Base-by-base conservation (phyloP, 2,888 invertebrate species). In the Sepiola atlantica region DNA sequence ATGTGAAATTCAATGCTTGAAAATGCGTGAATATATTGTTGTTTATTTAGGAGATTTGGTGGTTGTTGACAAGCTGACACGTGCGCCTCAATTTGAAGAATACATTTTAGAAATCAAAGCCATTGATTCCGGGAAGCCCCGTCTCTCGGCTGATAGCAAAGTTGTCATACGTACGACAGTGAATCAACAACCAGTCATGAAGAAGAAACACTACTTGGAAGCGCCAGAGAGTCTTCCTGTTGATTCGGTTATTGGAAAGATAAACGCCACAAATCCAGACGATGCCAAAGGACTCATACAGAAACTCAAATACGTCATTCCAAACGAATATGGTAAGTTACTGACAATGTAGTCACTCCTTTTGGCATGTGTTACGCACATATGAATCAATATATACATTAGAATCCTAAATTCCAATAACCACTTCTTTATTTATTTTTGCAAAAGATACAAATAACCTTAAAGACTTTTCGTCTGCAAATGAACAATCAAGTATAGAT, bases 211-310 rank as follows among this genome's bases (percentile, higher is more conserved):
- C 77, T 77, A 45, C n/a, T 94, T 94, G 54, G 61, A 92, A 55
- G 91, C 94, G 21, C 35, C 21, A 20, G 94, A 94, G 91, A 92
- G 95, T 55, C 54, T 94, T n/a, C 92, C 93, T 54, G 90, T 94
- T 20, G 95, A 95, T 35, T 93, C 94, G 18, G 77, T 54, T 21
- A 61, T 95, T 77, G 95, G 95, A 20, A 93, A 94, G 55, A 55
- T 95, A 24, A 94, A 90, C 24, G 95, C 95, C 1, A 55, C 18
- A 28, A 95, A 95, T 94, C 94, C 61, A 28, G 95, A 95, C 93
- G 94, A 94, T 77, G 94, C 35, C 32, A 61, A 35, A 28, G 92
- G 92, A 20, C 24, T 90, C 32, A 32, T 54, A n/a, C 93, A 94
- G 35, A 90, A 61, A 55, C 57, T 94, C 24, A 91, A 90, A 94